These are phyloP conservation scores for Psilopogon haemacephalus DNA, from an alignment of 2,113 vertebrate genomes.

Conservation along the genomic window DNA sequence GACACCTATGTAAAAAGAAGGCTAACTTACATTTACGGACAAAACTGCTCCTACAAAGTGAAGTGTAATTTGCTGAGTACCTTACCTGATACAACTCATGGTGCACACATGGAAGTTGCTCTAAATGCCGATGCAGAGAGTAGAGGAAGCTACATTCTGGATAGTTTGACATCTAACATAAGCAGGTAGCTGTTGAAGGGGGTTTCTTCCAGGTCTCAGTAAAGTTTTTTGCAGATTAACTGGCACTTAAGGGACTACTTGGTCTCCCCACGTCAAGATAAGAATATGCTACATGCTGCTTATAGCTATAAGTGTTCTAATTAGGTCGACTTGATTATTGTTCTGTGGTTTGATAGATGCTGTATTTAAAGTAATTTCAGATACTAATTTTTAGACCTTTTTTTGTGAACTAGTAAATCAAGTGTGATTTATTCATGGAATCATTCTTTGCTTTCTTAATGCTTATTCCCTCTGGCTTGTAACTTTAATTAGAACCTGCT, in stretches of 20 bases:
- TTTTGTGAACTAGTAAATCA: slow-evolving; percentile 76
- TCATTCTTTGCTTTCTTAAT: slow-evolving; percentile 74
- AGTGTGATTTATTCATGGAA: slow-evolving; percentile 72
- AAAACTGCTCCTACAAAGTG: background rate
- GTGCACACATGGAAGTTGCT: background rate
- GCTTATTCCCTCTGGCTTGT: slow-evolving; percentile 74
- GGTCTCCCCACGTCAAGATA: slow-evolving; percentile 56
- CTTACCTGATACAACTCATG: background rate
- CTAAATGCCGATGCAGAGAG: background rate
- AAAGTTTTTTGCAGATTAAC: slow-evolving; percentile 8
- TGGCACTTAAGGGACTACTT: background rate
- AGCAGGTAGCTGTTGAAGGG: background rate
- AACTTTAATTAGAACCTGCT: slow-evolving; percentile 81
- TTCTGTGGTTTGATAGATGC: slow-evolving; percentile 71
- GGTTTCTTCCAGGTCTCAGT: background rate
- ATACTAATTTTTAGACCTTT: slow-evolving; percentile 74
- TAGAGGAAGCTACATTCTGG: background rate
- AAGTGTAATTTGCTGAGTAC: background rate
- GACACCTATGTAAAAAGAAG: background rate
- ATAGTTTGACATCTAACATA: background rate
- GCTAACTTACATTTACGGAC: background rate
- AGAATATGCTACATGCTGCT: slow-evolving; percentile 44
- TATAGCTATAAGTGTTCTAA: slow-evolving; percentile 59
- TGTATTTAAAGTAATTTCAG: slow-evolving; percentile 74
- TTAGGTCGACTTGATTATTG: slow-evolving; percentile 74